Conservation (phyloP, 2,888 invertebrate genomes). For the Cacoxenus indagator region DNA sequence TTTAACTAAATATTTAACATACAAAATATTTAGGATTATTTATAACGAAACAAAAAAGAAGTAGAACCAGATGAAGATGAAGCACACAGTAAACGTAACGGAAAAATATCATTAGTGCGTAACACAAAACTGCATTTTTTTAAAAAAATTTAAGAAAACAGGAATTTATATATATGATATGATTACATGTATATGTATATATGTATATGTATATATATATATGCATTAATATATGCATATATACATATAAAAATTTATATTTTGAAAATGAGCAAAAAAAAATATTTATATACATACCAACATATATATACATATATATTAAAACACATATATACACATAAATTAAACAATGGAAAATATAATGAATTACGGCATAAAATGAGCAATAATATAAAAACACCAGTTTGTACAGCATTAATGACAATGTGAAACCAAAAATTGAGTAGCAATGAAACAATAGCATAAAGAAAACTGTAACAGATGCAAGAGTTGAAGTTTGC, state of each 20-base stretch:
- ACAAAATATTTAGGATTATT: slow-evolving; percentile 23
- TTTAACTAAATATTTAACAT: slow-evolving; percentile 21
- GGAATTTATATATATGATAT: slow-evolving; percentile 55
- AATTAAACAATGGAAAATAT: neutral
- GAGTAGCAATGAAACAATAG: neutral
- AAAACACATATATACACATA: neutral
- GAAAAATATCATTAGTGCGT: slow-evolving; percentile 55
- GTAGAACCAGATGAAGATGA: no score
- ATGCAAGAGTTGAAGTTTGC: neutral
- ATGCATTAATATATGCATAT: slow-evolving; percentile 22
- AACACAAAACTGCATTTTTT: slow-evolving; percentile 44
- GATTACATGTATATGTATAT: slow-evolving; percentile 49
- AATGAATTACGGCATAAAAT: neutral
- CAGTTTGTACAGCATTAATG: neutral
- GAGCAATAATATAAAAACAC: neutral
- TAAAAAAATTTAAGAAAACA: slow-evolving; percentile 38
- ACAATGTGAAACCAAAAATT: neutral
- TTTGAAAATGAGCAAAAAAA: neutral
- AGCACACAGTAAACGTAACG: slow-evolving; percentile 21
- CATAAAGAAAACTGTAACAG: neutral
- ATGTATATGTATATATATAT: slow-evolving; percentile 23
- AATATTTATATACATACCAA: slow-evolving; percentile 1
- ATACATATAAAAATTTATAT: slow-evolving; percentile 12
- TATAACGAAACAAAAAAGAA: slow-evolving; percentile 27
- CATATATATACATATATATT: neutral